Percentiles rank a stretch among this genome's conserved stretches.
These are phyloP conservation scores for Calyptomena viridis DNA, from an alignment of 2,113 vertebrate species.

Conservation along the genomic window DNA sequence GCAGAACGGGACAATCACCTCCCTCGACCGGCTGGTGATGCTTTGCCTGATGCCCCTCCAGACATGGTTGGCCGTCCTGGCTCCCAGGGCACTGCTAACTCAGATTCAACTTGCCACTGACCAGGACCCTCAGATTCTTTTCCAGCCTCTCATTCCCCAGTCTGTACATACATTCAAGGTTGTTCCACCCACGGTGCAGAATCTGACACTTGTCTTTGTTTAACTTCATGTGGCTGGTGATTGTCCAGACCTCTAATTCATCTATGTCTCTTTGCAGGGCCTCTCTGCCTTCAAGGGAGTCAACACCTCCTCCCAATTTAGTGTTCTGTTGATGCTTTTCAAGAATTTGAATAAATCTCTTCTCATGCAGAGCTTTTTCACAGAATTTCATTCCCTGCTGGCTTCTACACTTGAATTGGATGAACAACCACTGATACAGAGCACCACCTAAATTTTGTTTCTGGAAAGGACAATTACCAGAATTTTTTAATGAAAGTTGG, in stretches of 20 bases:
- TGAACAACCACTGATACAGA: not conserved
- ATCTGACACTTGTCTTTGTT: not conserved
- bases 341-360: not conserved
- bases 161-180: not conserved
- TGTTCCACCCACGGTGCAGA: not conserved
- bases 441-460: not conserved
- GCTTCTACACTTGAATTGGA: not conserved
- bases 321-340: not conserved
- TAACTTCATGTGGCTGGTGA: not conserved
- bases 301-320: not conserved
- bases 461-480: not conserved
- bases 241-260: not conserved
- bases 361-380: not conserved
- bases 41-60: not conserved
- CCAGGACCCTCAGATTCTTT: not conserved
- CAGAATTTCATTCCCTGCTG: not conserved
- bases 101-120: fast-evolving
- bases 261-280: not conserved
- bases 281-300: not conserved
- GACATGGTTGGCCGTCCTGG: fast-evolving
- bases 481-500: not conserved
- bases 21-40: fast-evolving
- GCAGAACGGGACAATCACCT: not conserved
- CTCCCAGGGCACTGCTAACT: not conserved
- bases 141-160: not conserved